Conservation (phyloP, 2,113 vertebrate genomes). For the Phylloscopus trochilus region DNA sequence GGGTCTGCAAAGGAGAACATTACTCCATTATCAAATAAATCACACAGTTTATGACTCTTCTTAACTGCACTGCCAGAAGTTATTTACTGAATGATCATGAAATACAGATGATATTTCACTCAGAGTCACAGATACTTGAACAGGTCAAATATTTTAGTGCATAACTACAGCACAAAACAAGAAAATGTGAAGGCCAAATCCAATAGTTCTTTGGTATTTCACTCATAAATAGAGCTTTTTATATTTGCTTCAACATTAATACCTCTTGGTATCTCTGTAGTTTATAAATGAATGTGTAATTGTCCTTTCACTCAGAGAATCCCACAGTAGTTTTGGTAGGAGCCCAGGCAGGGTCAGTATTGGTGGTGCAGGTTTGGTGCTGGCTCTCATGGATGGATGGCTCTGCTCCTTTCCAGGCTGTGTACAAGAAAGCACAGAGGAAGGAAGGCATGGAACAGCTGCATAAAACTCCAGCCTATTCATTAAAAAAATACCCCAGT, state of each 20-base stretch:
- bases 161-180: neutral
- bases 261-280: neutral
- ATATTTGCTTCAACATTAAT: neutral
- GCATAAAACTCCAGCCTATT: neutral
- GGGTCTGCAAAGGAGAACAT: conserved; percentile 31
- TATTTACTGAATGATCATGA: conserved; percentile 47
- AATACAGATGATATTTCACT: conserved; percentile 45
- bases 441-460: neutral
- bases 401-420: neutral
- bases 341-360: neutral
- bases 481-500: neutral
- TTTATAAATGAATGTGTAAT: neutral
- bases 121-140: neutral
- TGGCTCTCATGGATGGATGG: neutral
- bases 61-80: conserved; percentile 41
- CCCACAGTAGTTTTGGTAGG: fast-evolving
- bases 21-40: conserved; percentile 60
- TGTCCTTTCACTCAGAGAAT: neutral
- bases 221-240: neutral
- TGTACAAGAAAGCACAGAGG: neutral
- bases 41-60: conserved; percentile 46
- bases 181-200: neutral
- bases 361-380: neutral
- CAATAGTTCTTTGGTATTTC: neutral
- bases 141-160: conserved; percentile 13